Conservation (phyloP, 2,888 invertebrate species). For the Sycophila texana region DNA sequence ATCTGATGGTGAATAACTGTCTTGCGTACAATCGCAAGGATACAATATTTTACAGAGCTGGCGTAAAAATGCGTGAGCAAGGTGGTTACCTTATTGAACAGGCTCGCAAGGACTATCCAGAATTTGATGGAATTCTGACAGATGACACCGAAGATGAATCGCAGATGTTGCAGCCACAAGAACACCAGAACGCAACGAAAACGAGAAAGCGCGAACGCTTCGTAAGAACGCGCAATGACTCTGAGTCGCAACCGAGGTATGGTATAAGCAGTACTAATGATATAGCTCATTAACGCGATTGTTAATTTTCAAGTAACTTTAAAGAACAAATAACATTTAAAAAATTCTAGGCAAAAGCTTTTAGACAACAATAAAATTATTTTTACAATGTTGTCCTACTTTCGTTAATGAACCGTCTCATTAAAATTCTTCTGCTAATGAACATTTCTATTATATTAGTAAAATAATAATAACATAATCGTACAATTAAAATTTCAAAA, state of each 20-base stretch:
- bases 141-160: background rate
- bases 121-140: slow-evolving; percentile 61
- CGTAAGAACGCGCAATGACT: slow-evolving; percentile 46
- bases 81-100: slow-evolving; percentile 88
- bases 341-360: too few species aligned
- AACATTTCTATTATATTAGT: background rate
- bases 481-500: too few species aligned
- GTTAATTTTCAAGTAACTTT: too few species aligned
- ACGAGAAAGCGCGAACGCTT: slow-evolving; percentile 70
- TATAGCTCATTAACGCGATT: too few species aligned
- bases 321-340: too few species aligned
- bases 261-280: background rate
- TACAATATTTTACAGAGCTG: slow-evolving; percentile 95
- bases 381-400: too few species aligned
- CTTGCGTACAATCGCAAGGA: slow-evolving; percentile 96
- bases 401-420: too few species aligned
- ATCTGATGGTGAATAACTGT: slow-evolving; percentile 97
- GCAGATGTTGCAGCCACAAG: background rate
- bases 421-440: too few species aligned
- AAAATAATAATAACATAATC: background rate
- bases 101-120: slow-evolving; percentile 82
- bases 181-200: slow-evolving; percentile 59
- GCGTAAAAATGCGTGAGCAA: slow-evolving; percentile 92
- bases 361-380: too few species aligned
- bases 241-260: slow-evolving; percentile 48